These are phyloP conservation scores for Oreochromis tanganicae DNA, from an alignment of 2,113 vertebrate species.

Conservation along the genomic window DNA sequence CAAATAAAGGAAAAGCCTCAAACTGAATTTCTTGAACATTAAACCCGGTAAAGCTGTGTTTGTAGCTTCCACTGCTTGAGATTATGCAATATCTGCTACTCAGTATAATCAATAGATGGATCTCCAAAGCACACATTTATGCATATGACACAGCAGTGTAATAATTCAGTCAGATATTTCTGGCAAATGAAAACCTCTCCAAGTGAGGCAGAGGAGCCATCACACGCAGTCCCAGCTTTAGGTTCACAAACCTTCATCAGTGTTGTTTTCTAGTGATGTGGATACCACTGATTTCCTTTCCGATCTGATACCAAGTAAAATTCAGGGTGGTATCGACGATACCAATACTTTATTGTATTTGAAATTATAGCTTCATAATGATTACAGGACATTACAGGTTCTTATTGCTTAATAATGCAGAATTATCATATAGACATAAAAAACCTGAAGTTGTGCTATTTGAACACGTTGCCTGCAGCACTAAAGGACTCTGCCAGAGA, in stretches of 20 bases:
- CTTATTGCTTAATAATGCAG: background rate
- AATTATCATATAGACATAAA: accelerated
- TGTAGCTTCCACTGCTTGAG: accelerated
- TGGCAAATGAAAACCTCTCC: background rate
- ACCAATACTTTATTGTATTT: accelerated
- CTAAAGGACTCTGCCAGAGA: background rate
- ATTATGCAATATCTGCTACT: background rate
- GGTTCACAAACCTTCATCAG: accelerated
- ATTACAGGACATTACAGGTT: background rate
- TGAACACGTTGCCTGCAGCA: accelerated
- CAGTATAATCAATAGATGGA: accelerated
- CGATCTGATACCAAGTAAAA: no score
- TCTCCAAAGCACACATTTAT: background rate
- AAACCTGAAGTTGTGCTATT: background rate
- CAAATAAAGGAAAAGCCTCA: background rate
- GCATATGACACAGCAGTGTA: background rate
- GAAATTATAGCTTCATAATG: accelerated
- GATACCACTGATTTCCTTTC: no score
- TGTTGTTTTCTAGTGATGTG: background rate
- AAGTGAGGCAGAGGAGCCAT: accelerated
- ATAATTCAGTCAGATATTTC: background rate
- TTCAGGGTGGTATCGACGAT: background rate
- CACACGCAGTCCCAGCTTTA: background rate
- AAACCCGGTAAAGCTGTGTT: background rate
- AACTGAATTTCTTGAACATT: background rate